Evolutionary conservation across 1,140 invertebrate species (phyloP), one percentile per base, ranked within the genome.

Genomic region (Drosophila rufa): DNA sequence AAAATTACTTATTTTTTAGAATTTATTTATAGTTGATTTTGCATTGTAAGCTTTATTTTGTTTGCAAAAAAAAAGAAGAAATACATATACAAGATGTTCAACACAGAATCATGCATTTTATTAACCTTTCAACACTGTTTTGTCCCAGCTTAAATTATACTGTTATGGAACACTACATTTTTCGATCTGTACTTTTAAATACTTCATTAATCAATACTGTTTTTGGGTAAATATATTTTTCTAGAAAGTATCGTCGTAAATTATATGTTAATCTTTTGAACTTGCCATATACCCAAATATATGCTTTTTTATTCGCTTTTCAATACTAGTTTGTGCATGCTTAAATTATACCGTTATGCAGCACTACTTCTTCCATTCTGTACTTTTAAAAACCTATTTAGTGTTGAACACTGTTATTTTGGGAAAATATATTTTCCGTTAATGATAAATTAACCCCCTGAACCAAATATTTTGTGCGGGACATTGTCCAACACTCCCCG

Each of bases 401-500:
- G 14, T 55, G n/a, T n/a, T n/a, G 14, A 55, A 55, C 12, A 38
- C 4, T 19, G 3, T 15, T n/a, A n/a, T 46, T 27, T 59, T 14
- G 6, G 8, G 0, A 2, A 9, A 8, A 8, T 25, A 7, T 2
- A 22, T 14, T 12, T 33, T 14, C 3, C 0, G 8, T 4, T 9
- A 15, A n/a, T 38, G 0, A 38, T 11, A 38, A 0, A 30, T 15
- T 15, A 38, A 36, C 1, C 17, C 7, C 12, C 12, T 19, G 1
- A 19, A 9, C 36, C 19, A 43, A 11, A 0, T 6, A 17, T 30
- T n/a, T 22, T 19, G 0, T 38, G 1, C 38, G 19, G 14, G 17
- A 5, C 25, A 22, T 67, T 42, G 36, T 38, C 27, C 62, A 69
- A 43, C 62, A 67, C 62, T 67, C 36, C 27, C 62, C n/a, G 1